Evolutionary conservation across 2,113 vertebrate genomes (phyloP).

Genomic region (Donacobius atricapilla): DNA sequence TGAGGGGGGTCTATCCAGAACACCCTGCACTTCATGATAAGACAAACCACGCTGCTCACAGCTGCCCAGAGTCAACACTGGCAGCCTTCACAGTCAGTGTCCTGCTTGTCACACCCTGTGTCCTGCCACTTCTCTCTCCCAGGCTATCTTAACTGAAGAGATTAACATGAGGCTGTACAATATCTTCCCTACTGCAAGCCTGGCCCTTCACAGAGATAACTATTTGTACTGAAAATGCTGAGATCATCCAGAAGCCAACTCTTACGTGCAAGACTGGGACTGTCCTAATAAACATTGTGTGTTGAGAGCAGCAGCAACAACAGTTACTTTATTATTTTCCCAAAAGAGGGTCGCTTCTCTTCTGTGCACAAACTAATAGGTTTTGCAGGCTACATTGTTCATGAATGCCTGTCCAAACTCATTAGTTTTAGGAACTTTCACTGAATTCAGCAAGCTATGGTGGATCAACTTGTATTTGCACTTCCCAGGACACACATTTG

Average conservation of each 20-base stretch:
- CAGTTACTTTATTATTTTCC: not conserved
- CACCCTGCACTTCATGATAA: not conserved
- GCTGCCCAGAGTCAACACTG: accelerated
- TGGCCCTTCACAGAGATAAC: not conserved
- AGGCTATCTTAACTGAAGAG: not conserved
- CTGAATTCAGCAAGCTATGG: not conserved
- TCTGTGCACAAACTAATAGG: not conserved
- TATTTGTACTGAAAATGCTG: not conserved
- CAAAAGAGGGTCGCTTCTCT: not conserved
- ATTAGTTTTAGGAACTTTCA: not conserved
- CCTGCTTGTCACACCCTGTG: not conserved
- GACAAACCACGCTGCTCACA: not conserved
- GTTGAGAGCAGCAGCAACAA: not conserved
- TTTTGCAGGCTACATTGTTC: not conserved
- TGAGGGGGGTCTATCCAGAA: not conserved
- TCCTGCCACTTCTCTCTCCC: not conserved
- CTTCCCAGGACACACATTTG: not conserved
- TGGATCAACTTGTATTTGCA: not conserved
- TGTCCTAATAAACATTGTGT: not conserved
- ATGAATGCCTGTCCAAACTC: not conserved
- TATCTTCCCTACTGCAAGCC: not conserved
- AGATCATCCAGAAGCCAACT: not conserved
- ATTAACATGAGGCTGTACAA: not conserved
- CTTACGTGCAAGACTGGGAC: not conserved
- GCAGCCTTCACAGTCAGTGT: not conserved